Base-by-base conservation (phyloP, 2,113 vertebrate species). In the Gobius niger region DNA sequence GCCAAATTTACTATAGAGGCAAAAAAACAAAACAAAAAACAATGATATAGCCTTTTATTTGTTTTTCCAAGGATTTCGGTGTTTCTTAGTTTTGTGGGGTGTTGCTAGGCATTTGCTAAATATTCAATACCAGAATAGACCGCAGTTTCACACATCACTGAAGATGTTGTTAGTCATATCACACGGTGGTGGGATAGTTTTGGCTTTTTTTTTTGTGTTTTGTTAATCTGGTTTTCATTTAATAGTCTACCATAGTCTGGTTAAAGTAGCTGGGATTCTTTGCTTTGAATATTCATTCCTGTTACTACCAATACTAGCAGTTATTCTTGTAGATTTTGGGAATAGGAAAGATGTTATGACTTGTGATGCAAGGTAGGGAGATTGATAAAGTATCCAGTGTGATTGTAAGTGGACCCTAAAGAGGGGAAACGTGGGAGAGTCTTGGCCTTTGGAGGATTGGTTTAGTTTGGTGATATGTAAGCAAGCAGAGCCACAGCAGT, bases 181-280 rank as follows among this genome's bases (percentile, higher is more conserved):
- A 83, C 87, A 76, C 65, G 16, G 82, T 70, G 82, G 82, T 89
- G 87, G 76, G 79, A 75, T 89, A 90, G 82, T 76, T 79, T 76
- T 75, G 80, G 71, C 79, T 76, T 81, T 46, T 60, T 63, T 46
- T 54, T 50, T 50, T 70, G 42, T 60, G 78, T 82, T 89, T 83
- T 87, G 82, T 83, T 85, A 73, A 89, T 87, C 76, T 83, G 83
- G 84, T 83, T 90, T 83, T 90, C 84, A 82, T 82, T 78, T 76
- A 78, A 86, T 79, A 59, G 78, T 77, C 62, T 63, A 63, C 44
- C 61, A 47, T 90, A 88, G 86, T 87, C 75, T 70, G 82, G 73
- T 81, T 78, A 68, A 63, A 76, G 77, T 87, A 90, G 83, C 64
- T 75, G 76, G 75, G 83, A 84, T 81, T 87, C 67, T 81, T 86